Evolutionary conservation across 2,797 vertebrate genomes (phyloP), one percentile per base, ranked within the genome.

Genomic region (Anguilla pacifica): DNA sequence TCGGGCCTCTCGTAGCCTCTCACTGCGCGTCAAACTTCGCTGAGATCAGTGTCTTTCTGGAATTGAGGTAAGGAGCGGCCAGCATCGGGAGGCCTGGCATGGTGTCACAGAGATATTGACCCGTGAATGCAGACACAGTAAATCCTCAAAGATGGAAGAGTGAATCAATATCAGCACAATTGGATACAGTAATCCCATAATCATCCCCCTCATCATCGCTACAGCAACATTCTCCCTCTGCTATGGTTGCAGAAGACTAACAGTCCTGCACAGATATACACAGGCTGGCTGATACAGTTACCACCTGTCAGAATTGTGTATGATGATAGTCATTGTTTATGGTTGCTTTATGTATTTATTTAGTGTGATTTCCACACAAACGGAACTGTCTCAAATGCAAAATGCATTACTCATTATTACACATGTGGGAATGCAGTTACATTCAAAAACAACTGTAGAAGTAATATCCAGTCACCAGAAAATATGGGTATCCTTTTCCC

Each of bases 81-180:
- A 15, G 72, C 5, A 35, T 74, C 15, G 0, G 72, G 72, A 39
- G 13, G 72, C 28, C 35, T 74, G 31, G 31, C 72, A 39, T 39
- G 31, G 10, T 74, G 31, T 74, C 72, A 39, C 72, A 35, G 0
- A 35, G 13, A 74, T 74, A 74, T 74, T 74, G 72, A 74, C 72
- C 13, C 17, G 31, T 17, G 13, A 31, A 39, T 74, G 72, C 72
- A 74, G 72, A 39, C 72, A 15, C 72, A 74, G 31, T 39, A 35
- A 17, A 74, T 74, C 72, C 28, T 5, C 39, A 46, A 39, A 22
- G 77, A 81, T 49, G 39, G 43, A 46, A 46, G 6, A 81, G 39
- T 22, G 39, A 46, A 81, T 46, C 77, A 46, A 81, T 79, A 46
- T 81, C 39, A 81, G 77, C 77, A 81, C 77, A 81, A 81, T 43